A percentile compares a stretch with the other conserved stretches of the same genome.
phyloP scores from a whole-genome alignment of 2,888 invertebrate species.

The Drosophila rubida region DNA sequence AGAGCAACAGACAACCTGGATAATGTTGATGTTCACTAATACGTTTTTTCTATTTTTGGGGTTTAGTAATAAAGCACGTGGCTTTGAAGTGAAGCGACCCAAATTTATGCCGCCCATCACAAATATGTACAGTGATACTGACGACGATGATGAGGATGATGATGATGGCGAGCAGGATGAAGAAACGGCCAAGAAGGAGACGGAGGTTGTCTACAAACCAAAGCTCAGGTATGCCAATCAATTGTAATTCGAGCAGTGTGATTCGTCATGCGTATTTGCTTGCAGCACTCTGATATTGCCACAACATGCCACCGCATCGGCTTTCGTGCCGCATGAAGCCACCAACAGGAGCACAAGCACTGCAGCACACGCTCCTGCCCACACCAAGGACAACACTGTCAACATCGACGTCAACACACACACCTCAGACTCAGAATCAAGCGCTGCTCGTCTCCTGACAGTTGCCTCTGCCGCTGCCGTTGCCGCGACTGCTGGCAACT shows the following conservation, averaged over 20 bases:
- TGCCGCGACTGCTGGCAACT: constrained; percentile 7
- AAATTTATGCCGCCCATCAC: constrained; percentile 72
- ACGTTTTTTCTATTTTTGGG: neutral
- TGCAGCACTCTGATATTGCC: constrained; percentile 66
- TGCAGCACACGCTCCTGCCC: constrained; percentile 1
- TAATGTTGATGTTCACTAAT: too few species aligned
- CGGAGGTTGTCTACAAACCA: constrained; percentile 53
- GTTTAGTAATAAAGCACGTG: constrained; percentile 77
- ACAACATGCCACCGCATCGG: constrained; percentile 57
- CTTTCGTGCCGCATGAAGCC: constrained; percentile 60
- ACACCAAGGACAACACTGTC: constrained; percentile 40
- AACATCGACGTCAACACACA: constrained; percentile 51
- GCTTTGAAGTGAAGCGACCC: constrained; percentile 79
- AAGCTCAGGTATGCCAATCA: constrained; percentile 55
- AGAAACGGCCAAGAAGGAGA: constrained; percentile 13
- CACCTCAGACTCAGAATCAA: constrained; percentile 61
- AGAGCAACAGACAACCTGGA: constrained; percentile 11
- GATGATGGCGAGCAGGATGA: constrained; percentile 35
- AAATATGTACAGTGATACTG: constrained; percentile 72
- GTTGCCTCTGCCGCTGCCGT: neutral
- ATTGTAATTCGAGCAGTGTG: neutral
- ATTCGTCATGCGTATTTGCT: neutral
- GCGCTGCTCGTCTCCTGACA: neutral
- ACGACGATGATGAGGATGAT: constrained; percentile 57
- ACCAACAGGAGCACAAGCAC: constrained; percentile 20